Base-by-base conservation (phyloP, 92 coral and sea anemone genomes). In the Phenganax marumi region DNA sequence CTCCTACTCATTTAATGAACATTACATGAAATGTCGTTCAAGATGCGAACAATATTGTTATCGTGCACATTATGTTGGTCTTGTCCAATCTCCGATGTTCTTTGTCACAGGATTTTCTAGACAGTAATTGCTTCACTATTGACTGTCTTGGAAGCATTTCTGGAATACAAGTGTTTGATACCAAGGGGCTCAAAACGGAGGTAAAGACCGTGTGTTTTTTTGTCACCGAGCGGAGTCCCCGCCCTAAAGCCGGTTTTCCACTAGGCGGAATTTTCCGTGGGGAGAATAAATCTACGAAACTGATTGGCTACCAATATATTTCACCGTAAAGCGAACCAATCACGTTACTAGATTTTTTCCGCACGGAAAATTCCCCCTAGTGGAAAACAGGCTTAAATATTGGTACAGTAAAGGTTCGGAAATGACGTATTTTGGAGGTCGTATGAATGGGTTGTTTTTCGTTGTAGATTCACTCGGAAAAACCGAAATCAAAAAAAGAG, bases 151-250 rank as follows among this genome's bases (percentile, higher is more conserved):
- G 91, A 17, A 84, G 89, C 26, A 88, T 95, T 19, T 81, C 83
- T 12, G 81, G 84, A 48, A 85, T 95, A n/a, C 98, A 92, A 81
- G 90, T 95, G 79, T 85, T 81, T 78, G 97, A 92, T 75, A 60
- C 79, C 13, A 86, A 81, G 6, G 98, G 98, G 50, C 91, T 95
- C 12, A 95, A 95, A 57, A 92, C 95, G 68, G 98, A 92, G 90
- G 98, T 94, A 87, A 55, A 50, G 21, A 75, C 25, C 52, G 52
- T 16, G 12, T 3, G 0, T 3, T 1, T 26, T 11, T 7, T 73
- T 33, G 43, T 33, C 43, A 33, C 43, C 43, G 5, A 5, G 43
- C n/a, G n/a, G n/a, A n/a, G n/a, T n/a, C n/a, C n/a, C n/a, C n/a
- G n/a, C n/a, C n/a, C n/a, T n/a, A n/a, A n/a, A n/a, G n/a, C n/a